phyloP scores from a whole-genome alignment of 2,113 vertebrate species.

The Pitta sordida region DNA sequence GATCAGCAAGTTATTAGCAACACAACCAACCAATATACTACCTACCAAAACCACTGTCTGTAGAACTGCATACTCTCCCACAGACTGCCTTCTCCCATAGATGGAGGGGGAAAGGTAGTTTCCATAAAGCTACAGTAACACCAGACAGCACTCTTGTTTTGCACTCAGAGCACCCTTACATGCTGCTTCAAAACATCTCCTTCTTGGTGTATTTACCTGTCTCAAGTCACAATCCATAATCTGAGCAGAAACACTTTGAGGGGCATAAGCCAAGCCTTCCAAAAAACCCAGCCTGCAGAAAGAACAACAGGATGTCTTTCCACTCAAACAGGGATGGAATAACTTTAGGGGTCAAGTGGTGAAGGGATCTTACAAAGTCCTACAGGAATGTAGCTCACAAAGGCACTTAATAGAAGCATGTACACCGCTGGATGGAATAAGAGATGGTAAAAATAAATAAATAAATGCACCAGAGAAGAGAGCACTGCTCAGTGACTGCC shows the following conservation, averaged over 20 bases:
- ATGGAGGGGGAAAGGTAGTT: neutral
- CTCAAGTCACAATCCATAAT: neutral
- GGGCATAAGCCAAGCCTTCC: neutral
- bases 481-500: neutral
- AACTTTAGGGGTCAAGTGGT: neutral
- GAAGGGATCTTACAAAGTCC: neutral
- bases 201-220: neutral
- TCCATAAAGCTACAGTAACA: neutral
- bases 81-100: neutral
- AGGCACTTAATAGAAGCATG: conserved; percentile 59
- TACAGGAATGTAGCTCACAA: conserved; percentile 10
- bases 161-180: neutral
- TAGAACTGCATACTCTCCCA: neutral
- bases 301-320: neutral
- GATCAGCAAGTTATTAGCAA: neutral
- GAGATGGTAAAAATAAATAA: neutral
- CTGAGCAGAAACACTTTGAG: neutral
- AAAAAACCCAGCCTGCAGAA: neutral
- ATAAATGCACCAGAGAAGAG: neutral
- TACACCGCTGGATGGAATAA: neutral
- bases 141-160: neutral
- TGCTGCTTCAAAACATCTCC: neutral
- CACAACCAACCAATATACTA: neutral
- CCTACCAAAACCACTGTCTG: neutral
- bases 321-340: neutral